Base-by-base conservation (phyloP, 2,888 invertebrate species). In the Vanessa cardui region DNA sequence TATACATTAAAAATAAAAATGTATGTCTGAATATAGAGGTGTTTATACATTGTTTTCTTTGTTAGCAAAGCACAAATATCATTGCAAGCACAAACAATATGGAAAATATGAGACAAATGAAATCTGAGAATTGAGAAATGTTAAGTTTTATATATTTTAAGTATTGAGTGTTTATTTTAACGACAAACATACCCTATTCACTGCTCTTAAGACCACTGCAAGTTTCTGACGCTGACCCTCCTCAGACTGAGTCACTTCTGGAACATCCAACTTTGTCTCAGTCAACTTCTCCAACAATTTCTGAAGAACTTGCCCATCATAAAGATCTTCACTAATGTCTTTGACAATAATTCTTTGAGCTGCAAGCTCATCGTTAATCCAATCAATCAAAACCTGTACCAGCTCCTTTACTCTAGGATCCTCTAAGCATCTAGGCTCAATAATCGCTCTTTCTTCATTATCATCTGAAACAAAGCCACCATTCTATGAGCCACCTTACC, bases 291-390 rank as follows among this genome's bases (percentile, higher is more conserved):
- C 98, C 78, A 95, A 88, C 2, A 96, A 84, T 80, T 96, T 96
- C 77, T 96, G 96, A 58, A 96, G 84, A 6, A 92, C 90, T 93
- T 99, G 99, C 0, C 99, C 99, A 93, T 99, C 99, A 88, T 98
- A 99, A 74, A 99, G 94, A 92, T 99, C 99, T 87, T 99, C 99
- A 75, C 97, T 97, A 58, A 99, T 95, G 78, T 98, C 96, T 88
- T 99, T 98, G 0, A 99, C 99, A 79, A 99, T 99, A 73, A 99
- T 99, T 80, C 99, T 94, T 80, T 99, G 98, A 74, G 96, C 95
- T 0, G 99, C 99, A 64, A 99, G 92, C 87, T 99, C 99, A 92
- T 99, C 99, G 87, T 99, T 99, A 65, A 99, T 97, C 99, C 99
- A 99, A 78, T 99, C 98, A 77, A 99, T 96, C 60, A 99, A 92